phyloP scores from a whole-genome alignment of 2,797 vertebrate species.

The Peromyscus melanophrys region DNA sequence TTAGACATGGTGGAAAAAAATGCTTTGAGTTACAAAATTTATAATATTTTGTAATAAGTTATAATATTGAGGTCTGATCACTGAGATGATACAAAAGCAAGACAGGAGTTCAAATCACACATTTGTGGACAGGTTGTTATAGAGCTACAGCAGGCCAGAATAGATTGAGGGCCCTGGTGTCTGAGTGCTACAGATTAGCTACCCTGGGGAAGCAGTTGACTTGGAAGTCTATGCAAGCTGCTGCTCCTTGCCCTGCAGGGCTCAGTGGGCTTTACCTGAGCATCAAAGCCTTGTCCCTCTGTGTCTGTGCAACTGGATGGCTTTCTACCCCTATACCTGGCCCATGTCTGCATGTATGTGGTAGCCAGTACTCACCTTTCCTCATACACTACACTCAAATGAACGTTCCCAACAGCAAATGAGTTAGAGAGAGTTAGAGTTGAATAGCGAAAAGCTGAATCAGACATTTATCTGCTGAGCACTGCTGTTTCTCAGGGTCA shows the following conservation, averaged over 20 bases:
- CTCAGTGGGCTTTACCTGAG: neutral
- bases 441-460: slow-evolving; percentile 3
- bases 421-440: neutral
- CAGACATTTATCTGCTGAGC: neutral
- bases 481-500: neutral
- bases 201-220: neutral
- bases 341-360: neutral
- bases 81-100: neutral
- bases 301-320: neutral
- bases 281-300: neutral
- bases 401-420: neutral
- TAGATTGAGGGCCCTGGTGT: neutral
- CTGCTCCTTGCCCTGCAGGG: neutral
- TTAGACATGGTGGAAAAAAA: neutral
- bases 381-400: neutral
- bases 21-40: neutral
- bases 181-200: neutral
- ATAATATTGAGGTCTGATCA: neutral
- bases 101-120: neutral
- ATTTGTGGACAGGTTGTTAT: neutral
- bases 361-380: neutral
- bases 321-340: neutral
- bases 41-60: neutral
- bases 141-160: neutral
- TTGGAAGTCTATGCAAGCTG: neutral